A percentile compares a stretch with the other conserved stretches of the same genome.
Conservation (phyloP, 2,888 invertebrate species). For the Mechanitis messenoides region DNA sequence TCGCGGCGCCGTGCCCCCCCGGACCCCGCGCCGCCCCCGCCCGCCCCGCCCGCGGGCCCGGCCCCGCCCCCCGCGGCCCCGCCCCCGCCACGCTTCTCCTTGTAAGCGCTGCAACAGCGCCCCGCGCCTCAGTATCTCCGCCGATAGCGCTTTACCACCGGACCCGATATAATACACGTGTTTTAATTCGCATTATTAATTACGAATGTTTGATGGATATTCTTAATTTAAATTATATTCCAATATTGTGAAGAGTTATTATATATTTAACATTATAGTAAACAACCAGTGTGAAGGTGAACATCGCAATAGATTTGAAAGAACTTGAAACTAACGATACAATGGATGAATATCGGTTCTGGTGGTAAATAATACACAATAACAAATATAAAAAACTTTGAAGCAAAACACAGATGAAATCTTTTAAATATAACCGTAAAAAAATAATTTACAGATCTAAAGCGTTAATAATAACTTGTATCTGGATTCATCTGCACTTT, state of each 20-base stretch:
- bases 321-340: neutral
- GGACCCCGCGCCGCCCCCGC: conserved; percentile 67
- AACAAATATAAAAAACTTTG: neutral
- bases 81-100: conserved; percentile 56
- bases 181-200: neutral
- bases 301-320: neutral
- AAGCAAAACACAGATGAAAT: neutral
- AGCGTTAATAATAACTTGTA: no score
- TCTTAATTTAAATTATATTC: neutral
- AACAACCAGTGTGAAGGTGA: no score
- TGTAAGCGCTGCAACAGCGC: conserved; percentile 57
- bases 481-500: no score
- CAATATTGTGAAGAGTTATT: no score
- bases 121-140: conserved; percentile 9
- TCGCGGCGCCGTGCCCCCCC: conserved; percentile 41
- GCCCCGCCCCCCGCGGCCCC: conserved; percentile 45
- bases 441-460: no score
- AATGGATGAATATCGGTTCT: neutral
- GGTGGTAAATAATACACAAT: conserved; percentile 3
- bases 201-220: neutral
- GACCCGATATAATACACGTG: conserved; percentile 10
- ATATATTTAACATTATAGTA: no score
- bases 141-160: neutral
- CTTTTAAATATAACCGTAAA: no score
- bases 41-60: conserved; percentile 68